Base-by-base conservation (phyloP, 2,888 invertebrate genomes). In the Papilio protenor region DNA sequence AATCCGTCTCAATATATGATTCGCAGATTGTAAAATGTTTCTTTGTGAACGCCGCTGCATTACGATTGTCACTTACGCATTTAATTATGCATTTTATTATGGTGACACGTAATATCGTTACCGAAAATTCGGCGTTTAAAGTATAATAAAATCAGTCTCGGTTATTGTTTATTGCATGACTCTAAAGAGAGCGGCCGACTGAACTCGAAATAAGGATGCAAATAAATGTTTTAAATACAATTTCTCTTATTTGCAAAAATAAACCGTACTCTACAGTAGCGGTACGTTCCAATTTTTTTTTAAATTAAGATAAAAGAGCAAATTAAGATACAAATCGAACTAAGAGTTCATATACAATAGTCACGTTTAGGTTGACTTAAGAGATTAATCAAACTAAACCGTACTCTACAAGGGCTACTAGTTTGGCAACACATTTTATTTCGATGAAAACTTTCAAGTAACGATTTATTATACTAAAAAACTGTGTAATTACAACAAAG, bases 1-100 rank as follows among this genome's bases (percentile, higher is more conserved):
- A 79, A 81, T 81, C 77, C 80, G 80, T 81, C 85, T 81, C 83
- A 81, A 84, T 85, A 86, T 85, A 84, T 84, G 45, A 84, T 90
- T 89, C 84, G 85, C 89, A 88, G 88, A 89, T 90, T 88, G 86
- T 89, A 89, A 88, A 87, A 85, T 85, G 81, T 82, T 64, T 85
- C 84, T 84, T 82, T 86, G 87, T 87, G 82, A 85, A 84, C 83
- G 87, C 89, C 88, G 87, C 86, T 82, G 84, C 86, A 85, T 89
- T 89, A 88, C 89, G 84, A 82, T 85, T 86, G 82, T 84, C 81
- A 83, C 82, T 81, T 83, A 81, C 80, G 84, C 86, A 84, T 84
- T 83, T 84, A 86, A 81, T 83, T 83, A 80, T 78, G 74, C 80
- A 79, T 81, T 83, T 82, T 84, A 85, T 85, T 84, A 83, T 49